Conservation (phyloP, 1,140 invertebrate genomes). For the Drosophila pruinosa region DNA sequence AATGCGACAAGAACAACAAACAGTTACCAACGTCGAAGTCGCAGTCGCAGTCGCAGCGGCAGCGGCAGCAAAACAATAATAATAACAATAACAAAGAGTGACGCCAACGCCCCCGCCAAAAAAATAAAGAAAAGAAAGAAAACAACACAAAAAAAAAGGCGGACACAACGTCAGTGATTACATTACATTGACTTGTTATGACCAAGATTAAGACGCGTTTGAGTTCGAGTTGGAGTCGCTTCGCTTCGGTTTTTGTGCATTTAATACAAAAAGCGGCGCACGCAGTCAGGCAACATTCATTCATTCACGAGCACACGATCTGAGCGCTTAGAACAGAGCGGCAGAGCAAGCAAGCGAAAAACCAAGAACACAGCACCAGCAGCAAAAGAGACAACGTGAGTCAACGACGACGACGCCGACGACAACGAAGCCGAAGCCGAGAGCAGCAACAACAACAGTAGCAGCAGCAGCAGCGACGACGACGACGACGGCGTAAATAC, state of each 20-base stretch:
- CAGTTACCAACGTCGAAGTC: no score
- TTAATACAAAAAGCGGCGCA: constrained; percentile 66
- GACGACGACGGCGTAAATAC: not conserved
- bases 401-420: constrained; percentile 1
- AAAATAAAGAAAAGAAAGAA: not conserved
- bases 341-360: constrained; percentile 28
- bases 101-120: constrained; percentile 33
- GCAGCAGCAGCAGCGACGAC: constrained; percentile 2
- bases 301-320: constrained; percentile 65
- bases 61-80: constrained; percentile 5
- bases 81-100: not conserved
- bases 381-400: constrained; percentile 29
- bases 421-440: not conserved
- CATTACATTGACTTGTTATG: constrained; percentile 36
- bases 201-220: constrained; percentile 41
- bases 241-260: constrained; percentile 30
- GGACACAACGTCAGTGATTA: constrained; percentile 18
- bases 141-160: not conserved
- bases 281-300: constrained; percentile 60
- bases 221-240: constrained; percentile 8
- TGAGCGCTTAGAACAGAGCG: constrained; percentile 69
- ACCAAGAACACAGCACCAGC: not conserved
- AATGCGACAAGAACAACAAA: not conserved
- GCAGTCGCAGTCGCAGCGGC: not conserved
- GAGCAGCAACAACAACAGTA: constrained; percentile 7